Base-by-base conservation (phyloP, 2,888 invertebrate genomes). In the Ctenicera cuprea region DNA sequence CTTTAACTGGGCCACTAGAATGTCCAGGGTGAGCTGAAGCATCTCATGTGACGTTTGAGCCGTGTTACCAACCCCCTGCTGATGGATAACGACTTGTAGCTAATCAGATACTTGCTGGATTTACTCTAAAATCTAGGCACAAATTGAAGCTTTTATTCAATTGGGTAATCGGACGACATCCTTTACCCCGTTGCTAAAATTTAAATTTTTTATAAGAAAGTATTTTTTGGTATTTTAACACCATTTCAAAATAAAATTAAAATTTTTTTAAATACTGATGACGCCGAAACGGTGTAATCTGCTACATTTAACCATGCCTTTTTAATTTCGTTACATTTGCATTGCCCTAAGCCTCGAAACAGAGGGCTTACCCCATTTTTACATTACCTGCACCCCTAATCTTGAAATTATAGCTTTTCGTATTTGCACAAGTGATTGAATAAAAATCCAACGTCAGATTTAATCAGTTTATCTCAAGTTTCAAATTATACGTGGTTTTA, bases 1-100 rank as follows among this genome's bases (percentile, higher is more conserved):
- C 41, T 66, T 48, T 12, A 8, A 16, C 41, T 79, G 84, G 82
- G 9, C 80, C 57, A 80, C 78, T 81, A 80, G 76, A 80, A 78
- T 82, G 85, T 84, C 85, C 85, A 84, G 83, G 84, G 83, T 82
- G 82, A 83, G 82, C 81, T 83, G 83, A 84, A 82, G 83, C 83
- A 80, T 81, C 80, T 81, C 81, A 78, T 83, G 82, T 83, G 84
- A 84, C 83, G 84, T 84, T 83, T 77, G 82, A 82, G 78, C 80
- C 78, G 82, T 78, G 83, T 84, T 82, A 82, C 81, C 78, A 80
- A 82, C 84, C 84, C 83, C 85, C 85, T 79, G 83, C 82, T 75
- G 82, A 65, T 78, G 77, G 79, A 82, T 83, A 84, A 83, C 85
- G 83, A 85, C 84, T 82, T 81, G 82, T 80, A 81, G 81, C 84